Evolutionary conservation across 2,113 vertebrate species (phyloP), one percentile per base, ranked within the genome.

Genomic region (Micromys minutus): DNA sequence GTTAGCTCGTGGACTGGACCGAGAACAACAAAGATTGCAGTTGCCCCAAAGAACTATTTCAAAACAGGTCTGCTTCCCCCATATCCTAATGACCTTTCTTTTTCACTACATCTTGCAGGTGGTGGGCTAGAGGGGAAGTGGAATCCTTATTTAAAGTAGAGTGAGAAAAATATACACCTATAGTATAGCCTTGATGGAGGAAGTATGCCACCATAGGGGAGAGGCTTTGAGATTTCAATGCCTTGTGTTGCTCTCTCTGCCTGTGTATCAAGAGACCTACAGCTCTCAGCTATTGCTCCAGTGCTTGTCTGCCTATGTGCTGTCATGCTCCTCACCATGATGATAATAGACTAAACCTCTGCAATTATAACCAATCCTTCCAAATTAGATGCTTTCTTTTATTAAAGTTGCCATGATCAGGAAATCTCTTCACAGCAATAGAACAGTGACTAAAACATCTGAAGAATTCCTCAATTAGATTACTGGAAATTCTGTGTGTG

Each of bases 391-490:
- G 39, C 26, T 84, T 63, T 42, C n/a, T 83, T 83, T 61, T 55
- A 79, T 61, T 61, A 29, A 21, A 83, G 15, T 61, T 61, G 57
- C 24, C 13, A 7, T 59, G 55, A n/a, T 39, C 13, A 29, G 42
- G 79, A 3, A 24, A 4, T 63, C 26, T 63, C 39, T 61, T 84
- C 24, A 61, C 8, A 61, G 80, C n/a, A 31, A 31, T 61, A 63
- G 39, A 59, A 59, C n/a, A 81, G 26, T 63, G 39, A 80, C 77
- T 80, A 57, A 80, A 50, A 45, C 57, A 63, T 42, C n/a, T 83
- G 80, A 59, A 75, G 52, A 61, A 93, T 88, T 17, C 91, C 57
- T 95, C n/a, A 81, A 45, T 57, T 83, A 85, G 65, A 67, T 90
- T 71, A 75, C 55, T 87, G 34, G 24, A 85, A 79, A 76, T 90